Percentiles rank a stretch among this genome's conserved stretches.
phyloP scores from a whole-genome alignment of 1,140 invertebrate genomes.

The Zaprionus kolodkinae region DNA sequence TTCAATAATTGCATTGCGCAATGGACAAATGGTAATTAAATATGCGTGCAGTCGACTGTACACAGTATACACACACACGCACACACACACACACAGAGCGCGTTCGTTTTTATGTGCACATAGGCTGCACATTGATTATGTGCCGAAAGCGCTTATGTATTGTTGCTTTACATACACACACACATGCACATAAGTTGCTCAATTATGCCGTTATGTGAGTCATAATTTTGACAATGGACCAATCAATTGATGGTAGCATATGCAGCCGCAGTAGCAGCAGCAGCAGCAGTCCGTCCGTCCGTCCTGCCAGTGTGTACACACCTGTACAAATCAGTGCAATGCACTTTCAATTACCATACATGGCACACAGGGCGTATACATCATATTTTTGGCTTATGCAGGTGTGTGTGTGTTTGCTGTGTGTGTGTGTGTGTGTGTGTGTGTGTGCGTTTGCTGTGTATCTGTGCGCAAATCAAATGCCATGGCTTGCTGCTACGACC shows the following conservation, averaged over 20 bases:
- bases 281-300: too few relatives aligned
- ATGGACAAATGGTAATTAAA: slow-evolving; percentile 57
- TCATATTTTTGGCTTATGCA: neutral
- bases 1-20: slow-evolving; percentile 61
- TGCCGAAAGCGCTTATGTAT: slow-evolving; percentile 20
- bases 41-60: slow-evolving; percentile 52
- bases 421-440: neutral
- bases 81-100: slow-evolving; percentile 13
- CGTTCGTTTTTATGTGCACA: slow-evolving; percentile 40
- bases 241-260: slow-evolving; percentile 6
- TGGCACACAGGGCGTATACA: slow-evolving; percentile 3
- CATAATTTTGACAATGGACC: slow-evolving; percentile 28
- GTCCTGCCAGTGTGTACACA: slow-evolving; percentile 13
- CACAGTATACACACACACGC: slow-evolving; percentile 18
- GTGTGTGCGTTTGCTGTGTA: neutral
- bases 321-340: slow-evolving; percentile 31
- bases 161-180: neutral
- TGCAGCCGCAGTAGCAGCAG: neutral
- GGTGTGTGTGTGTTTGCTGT: neutral
- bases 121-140: slow-evolving; percentile 40
- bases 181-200: slow-evolving; percentile 34
- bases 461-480: slow-evolving; percentile 6
- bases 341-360: slow-evolving; percentile 21
- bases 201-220: slow-evolving; percentile 18
- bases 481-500: neutral